These are phyloP conservation scores for Drosophila triauraria DNA, from an alignment of 1,140 invertebrate species.

Conservation along the genomic window DNA sequence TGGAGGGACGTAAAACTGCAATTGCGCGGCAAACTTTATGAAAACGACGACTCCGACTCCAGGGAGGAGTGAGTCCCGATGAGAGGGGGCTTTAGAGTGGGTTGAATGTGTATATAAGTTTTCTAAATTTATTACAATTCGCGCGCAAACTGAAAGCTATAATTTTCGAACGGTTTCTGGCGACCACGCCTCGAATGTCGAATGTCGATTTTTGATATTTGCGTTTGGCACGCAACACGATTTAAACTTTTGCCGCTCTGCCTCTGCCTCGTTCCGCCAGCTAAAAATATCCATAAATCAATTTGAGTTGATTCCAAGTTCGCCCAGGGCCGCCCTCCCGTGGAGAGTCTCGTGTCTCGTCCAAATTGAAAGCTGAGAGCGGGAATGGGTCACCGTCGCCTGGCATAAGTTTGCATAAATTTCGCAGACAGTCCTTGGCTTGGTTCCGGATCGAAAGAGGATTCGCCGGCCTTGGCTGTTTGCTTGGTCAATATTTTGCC, in stretches of 20 bases:
- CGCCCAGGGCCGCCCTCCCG: constrained; percentile 8
- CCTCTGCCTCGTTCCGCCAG: constrained; percentile 19
- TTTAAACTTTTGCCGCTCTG: constrained; percentile 65
- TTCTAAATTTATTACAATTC: constrained; percentile 81
- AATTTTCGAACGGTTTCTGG: constrained; percentile 79
- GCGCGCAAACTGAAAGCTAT: constrained; percentile 80
- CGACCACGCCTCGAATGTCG: constrained; percentile 75
- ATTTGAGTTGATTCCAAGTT: constrained; percentile 74
- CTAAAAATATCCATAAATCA: constrained; percentile 83
- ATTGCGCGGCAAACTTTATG: constrained; percentile 69
- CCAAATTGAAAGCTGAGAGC: constrained; percentile 63
- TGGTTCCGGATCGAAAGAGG: constrained; percentile 40
- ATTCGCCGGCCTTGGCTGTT: constrained; percentile 43
- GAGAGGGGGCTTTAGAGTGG: background rate
- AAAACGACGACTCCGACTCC: constrained; percentile 59
- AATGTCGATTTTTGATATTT: constrained; percentile 82
- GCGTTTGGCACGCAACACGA: constrained; percentile 79
- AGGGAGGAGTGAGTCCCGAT: constrained; percentile 3
- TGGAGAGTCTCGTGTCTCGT: constrained; percentile 64
- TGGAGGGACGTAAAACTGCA: constrained; percentile 55
- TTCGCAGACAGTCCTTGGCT: constrained; percentile 69
- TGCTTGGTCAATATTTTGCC: constrained; percentile 75
- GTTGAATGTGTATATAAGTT: constrained; percentile 73
- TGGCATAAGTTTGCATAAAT: constrained; percentile 80
- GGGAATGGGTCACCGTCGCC: constrained; percentile 16